Evolutionary conservation across 35 echinoderm and acorn worm species (phyloP).

Genomic region (Stichopus chloronotus): DNA sequence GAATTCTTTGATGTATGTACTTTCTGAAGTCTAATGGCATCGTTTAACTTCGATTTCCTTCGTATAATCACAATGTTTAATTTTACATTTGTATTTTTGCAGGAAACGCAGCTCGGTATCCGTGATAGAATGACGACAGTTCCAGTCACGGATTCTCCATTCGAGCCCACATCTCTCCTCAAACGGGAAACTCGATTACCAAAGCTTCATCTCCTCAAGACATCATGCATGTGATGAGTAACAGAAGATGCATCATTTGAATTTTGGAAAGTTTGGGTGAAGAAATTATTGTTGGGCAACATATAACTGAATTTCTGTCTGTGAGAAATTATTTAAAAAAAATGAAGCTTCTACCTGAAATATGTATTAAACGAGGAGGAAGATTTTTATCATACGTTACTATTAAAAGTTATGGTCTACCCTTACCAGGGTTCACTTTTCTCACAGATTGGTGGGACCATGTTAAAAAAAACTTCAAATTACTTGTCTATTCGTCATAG

Average conservation of each 20-base stretch:
- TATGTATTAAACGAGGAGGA: background rate
- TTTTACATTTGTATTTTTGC: slow-evolving; percentile 45
- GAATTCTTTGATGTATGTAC: slow-evolving; percentile 25
- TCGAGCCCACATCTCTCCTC: background rate
- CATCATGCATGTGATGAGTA: background rate
- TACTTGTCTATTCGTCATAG: slow-evolving; percentile 1
- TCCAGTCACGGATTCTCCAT: background rate
- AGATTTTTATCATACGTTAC: background rate
- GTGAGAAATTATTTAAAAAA: too few species aligned
- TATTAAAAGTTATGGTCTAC: background rate
- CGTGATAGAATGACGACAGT: slow-evolving; percentile 1
- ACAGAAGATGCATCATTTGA: too few species aligned
- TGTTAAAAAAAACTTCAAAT: background rate
- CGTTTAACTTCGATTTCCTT: background rate
- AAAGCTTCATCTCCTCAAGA: background rate
- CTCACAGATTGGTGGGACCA: slow-evolving; percentile 43
- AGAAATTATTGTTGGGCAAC: too few species aligned
- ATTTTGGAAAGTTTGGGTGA: too few species aligned
- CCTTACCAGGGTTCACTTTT: slow-evolving; percentile 10
- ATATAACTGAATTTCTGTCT: too few species aligned
- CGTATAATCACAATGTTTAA: background rate
- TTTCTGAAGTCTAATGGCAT: background rate
- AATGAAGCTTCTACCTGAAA: background rate
- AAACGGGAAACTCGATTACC: background rate
- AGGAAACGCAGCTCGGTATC: slow-evolving; percentile 58